Evolutionary conservation across 2,113 vertebrate genomes (phyloP), one percentile per base, ranked within the genome.

Genomic region (Hippotragus niger): DNA sequence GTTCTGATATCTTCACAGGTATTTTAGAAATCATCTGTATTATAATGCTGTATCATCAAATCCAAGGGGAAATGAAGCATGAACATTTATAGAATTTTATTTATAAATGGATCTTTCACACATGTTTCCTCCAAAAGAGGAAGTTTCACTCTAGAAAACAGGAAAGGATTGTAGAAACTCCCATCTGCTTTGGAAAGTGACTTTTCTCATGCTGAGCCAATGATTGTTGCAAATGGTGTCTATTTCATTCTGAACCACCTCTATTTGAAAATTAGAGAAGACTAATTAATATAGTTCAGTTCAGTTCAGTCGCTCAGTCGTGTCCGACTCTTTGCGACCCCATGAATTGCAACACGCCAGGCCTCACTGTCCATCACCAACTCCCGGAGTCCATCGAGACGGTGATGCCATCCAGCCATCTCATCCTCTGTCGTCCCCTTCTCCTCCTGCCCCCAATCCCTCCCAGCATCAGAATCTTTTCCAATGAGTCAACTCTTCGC

Each of bases 71-170:
- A 90, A 88, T 78, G 84, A 74, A 78, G 16, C 36, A 43, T 67
- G 36, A 40, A 36, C 36, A 83, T 86, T 89, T 89, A 93, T 85
- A 94, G 52, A 5, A 31, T 89, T 96, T 97, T 95, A 88, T 96
- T 97, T 94, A 90, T 94, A 96, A 94, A 91, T 90, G 58, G 19
- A 21, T 92, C 76, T 89, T 87, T 95, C 67, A 97, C 93, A 62
- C 78, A 27, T 88, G 6, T 92, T 98, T 97, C 52, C 62, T 88
- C 31, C 25, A n/a, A 57, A 80, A 85, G 60, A 43, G 93, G 86
- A 94, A 89, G 80, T 81, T 94, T 58, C 86, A 55, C 47, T 84
- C 55, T 94, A 82, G 88, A 60, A 94, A 97, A 96, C 87, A 92
- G 96, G 95, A 96, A 96, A 96, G 52, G 50, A 43, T 86, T 67